Conservation (phyloP, 2,797 vertebrate species). For the Eutrigla gurnardus region DNA sequence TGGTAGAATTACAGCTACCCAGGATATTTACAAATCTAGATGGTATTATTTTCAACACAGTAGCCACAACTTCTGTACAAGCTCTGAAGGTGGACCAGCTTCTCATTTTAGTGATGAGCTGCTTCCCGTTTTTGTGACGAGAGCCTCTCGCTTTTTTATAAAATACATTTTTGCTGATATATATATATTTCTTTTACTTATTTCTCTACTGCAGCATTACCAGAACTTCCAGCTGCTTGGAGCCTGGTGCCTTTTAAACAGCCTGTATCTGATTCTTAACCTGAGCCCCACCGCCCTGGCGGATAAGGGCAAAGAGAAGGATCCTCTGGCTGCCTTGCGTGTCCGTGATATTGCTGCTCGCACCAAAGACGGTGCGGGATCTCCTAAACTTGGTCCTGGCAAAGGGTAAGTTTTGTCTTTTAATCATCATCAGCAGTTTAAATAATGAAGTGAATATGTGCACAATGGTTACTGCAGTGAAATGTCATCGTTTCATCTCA, state of each 20-base stretch:
- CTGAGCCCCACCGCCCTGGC: constrained; percentile 97
- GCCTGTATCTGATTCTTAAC: constrained; percentile 97
- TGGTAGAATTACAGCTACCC: too few relatives aligned
- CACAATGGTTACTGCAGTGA: not conserved
- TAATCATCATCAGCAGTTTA: not conserved
- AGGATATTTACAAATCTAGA: too few relatives aligned
- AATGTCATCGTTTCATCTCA: not conserved
- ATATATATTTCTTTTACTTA: not conserved
- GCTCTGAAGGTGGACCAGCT: too few relatives aligned
- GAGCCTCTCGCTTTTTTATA: not conserved
- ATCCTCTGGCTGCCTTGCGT: constrained; percentile 94
- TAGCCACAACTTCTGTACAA: too few relatives aligned
- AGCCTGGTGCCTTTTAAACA: constrained; percentile 98
- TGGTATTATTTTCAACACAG: too few relatives aligned
- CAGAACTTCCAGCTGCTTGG: constrained; percentile 99
- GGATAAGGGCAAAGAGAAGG: constrained; percentile 99
- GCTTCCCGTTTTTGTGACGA: too few relatives aligned
- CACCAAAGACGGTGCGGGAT: constrained; percentile 95
- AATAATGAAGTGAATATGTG: not conserved
- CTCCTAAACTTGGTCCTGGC: constrained; percentile 97
- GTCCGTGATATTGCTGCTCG: constrained; percentile 95
- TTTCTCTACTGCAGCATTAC: constrained; percentile 88
- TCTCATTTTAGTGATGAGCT: too few relatives aligned
- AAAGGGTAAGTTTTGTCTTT: constrained; percentile 87
- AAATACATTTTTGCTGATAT: not conserved